These are phyloP conservation scores for Crossocerus cetratus DNA, from an alignment of 2,888 invertebrate species.

Conservation along the genomic window DNA sequence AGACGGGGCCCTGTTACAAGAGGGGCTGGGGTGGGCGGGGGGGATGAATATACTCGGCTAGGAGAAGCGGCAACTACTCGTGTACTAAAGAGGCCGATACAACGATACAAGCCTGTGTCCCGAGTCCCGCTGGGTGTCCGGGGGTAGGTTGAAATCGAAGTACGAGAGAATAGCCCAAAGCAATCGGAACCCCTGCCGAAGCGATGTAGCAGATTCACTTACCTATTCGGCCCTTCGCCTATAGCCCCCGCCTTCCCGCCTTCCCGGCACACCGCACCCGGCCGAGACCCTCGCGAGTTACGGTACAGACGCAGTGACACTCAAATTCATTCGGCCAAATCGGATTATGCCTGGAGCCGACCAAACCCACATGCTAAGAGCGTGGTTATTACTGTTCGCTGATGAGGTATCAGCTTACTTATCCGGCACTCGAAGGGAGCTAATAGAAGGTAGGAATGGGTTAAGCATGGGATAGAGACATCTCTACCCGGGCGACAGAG, in stretches of 20 bases:
- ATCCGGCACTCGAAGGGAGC: no score
- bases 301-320: conserved; percentile 45
- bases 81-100: neutral
- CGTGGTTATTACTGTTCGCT: no score
- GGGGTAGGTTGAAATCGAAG: conserved; percentile 37
- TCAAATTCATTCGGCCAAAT: conserved; percentile 43
- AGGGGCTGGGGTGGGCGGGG: no score
- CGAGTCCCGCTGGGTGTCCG: conserved; percentile 19
- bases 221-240: conserved; percentile 58
- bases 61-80: conserved; percentile 39
- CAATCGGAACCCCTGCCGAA: conserved; percentile 68
- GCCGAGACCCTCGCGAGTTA: conserved; percentile 50
- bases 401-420: no score
- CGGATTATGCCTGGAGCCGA: conserved; percentile 5
- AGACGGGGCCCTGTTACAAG: conserved; percentile 19
- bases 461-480: no score
- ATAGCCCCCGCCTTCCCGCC: no score
- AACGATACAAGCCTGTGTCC: neutral
- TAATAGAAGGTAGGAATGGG: no score
- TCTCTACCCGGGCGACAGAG: no score
- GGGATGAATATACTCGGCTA: conserved; percentile 24
- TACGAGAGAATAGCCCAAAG: conserved; percentile 67
- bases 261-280: conserved; percentile 21
- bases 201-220: conserved; percentile 70
- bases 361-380: no score